Evolutionary conservation across 1,140 invertebrate genomes (phyloP), one percentile per base, ranked within the genome.

Genomic region (Drosophila melanica): DNA sequence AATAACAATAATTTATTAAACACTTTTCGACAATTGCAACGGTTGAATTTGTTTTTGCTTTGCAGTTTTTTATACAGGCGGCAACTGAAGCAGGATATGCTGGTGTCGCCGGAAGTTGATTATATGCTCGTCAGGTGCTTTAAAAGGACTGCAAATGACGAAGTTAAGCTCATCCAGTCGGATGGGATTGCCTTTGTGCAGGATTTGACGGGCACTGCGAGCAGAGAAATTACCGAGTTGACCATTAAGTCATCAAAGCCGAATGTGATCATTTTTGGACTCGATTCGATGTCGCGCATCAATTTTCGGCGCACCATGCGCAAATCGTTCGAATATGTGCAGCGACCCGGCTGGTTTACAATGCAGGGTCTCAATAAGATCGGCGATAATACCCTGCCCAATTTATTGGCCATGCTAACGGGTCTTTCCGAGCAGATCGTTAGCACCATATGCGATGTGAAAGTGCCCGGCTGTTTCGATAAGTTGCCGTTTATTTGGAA

Each of bases 401-500:
- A 97, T 92, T 79, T 97, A 23, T 95, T 97, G 93, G 95, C 96
- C 0, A 90, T 95, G 3, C 90, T 97, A 8, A 95, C 95, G 1
- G 96, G 96, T 1, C 92, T 93, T 45, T 94, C 87, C 82, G 77
- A 90, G 42, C 68, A 78, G 9, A 91, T 92, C 68, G 89, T 93
- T 4, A 84, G 92, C 59, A 50, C 80, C 12, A 81, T 92, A 70
- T 95, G 94, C 76, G 87, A 92, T 55, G 92, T 94, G 2, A 90
- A 75, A 48, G 77, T 81, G 12, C 65, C 81, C 0, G 92, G 92
- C 42, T 92, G 92, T 12, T 72, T 95, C 55, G 93, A 94, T 81
- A 75, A 92, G 23, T 97, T 96, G 81, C 94, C 95, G 1, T 95
- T 97, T 67, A 93, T 97, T 14, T 98, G 97, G 97, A 94, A 96